Evolutionary conservation across 2,888 invertebrate genomes (phyloP), one percentile per base, ranked within the genome.

Genomic region (Platypus cylindrus): DNA sequence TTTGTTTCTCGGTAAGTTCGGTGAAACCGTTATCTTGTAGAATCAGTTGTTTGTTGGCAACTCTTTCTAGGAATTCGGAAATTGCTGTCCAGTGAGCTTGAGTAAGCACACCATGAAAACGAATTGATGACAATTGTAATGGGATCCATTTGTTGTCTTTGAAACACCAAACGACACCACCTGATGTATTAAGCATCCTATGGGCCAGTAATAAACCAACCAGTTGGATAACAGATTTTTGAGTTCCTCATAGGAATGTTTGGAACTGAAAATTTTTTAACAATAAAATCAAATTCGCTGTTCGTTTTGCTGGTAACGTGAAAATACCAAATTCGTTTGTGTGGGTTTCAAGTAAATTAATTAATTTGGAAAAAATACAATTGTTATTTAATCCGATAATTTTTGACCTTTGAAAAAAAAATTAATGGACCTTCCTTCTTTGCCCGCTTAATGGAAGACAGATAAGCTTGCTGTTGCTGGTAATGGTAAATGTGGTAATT

Each of bases 101-200:
- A 17, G 75, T 75, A 41, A 75, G 66, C 39, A 69, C 70, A 41
- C 75, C 75, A 57, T 75, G 73, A 50, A 76, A 66, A 48, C 73
- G 65, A 46, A 76, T 74, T 50, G 75, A 74, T 39, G 74, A 73
- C 47, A 76, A 65, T 58, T 75, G 73, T 45, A 75, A 68, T 46
- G 76, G 75, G 56, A 74, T 69, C 66, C 74, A 71, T 58, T 71
- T 70, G 62, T 75, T 72, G 64, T 74, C 72, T 60, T 73, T 70
- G 57, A 71, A 65, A 66, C 74, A 75, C 75, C 74, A 75, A 58
- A 75, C 74, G 50, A 75, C 73, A 59, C 70, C 70, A 59, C 70
- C 70, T 33, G 44, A 45, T 58, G 71, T 67, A 45, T 73, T 71
- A 59, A 73, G 71, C 74, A 74, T 73, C 56, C 61, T 70, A 53